These are phyloP conservation scores for Lacerta bilineata DNA, from an alignment of 2,797 vertebrate species.

Conservation along the genomic window DNA sequence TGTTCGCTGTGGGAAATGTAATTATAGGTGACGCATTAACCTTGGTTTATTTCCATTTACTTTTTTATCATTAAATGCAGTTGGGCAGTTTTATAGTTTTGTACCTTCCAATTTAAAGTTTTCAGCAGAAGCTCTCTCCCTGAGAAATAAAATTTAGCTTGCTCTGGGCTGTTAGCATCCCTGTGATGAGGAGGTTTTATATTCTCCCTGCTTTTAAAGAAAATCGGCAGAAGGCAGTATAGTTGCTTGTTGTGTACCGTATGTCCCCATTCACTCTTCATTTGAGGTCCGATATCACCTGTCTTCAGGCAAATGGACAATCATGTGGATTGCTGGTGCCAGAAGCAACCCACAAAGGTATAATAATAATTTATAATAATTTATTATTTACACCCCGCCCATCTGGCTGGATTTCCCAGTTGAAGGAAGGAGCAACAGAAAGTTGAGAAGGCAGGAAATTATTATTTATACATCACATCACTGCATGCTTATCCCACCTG, in stretches of 20 bases:
- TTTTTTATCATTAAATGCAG: constrained; percentile 11
- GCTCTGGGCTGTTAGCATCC: not conserved
- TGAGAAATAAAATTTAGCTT: not conserved
- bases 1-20: constrained; percentile 45
- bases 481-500: not conserved
- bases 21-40: constrained; percentile 36
- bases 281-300: not conserved
- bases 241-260: not conserved
- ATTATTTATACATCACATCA: not conserved
- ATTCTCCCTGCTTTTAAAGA: too few species aligned
- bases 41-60: constrained; percentile 27
- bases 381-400: too few species aligned
- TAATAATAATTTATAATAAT: too few species aligned
- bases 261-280: not conserved
- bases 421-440: not conserved
- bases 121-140: not conserved
- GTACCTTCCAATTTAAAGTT: constrained; percentile 14
- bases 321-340: not conserved
- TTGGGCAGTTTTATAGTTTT: constrained; percentile 7
- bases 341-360: not conserved
- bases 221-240: not conserved
- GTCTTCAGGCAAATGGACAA: not conserved
- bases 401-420: too few species aligned
- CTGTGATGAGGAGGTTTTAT: not conserved
- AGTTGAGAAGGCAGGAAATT: not conserved